Evolutionary conservation across 2,113 vertebrate species (phyloP).

Genomic region (Chunga burmeisteri): DNA sequence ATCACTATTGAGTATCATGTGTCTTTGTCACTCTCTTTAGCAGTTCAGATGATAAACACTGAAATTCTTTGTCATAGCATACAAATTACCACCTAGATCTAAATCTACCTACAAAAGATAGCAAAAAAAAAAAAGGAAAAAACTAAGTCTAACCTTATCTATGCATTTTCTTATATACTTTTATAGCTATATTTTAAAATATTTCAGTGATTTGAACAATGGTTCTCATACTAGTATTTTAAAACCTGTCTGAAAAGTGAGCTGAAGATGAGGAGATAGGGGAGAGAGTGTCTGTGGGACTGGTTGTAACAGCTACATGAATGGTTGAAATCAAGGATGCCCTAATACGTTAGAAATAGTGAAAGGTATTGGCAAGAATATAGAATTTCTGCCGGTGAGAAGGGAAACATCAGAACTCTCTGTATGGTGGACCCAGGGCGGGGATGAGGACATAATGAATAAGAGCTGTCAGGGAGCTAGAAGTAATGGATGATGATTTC

Average conservation of each 20-base stretch:
- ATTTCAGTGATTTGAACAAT: neutral
- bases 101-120: neutral
- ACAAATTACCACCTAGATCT: neutral
- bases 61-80: neutral
- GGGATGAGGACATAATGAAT: neutral
- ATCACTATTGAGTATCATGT: neutral
- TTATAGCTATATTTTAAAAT: neutral
- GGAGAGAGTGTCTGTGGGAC: neutral
- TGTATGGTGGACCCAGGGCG: neutral
- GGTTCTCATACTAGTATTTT: neutral
- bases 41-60: neutral
- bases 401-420: neutral
- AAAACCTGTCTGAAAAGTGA: neutral
- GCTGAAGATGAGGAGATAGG: neutral
- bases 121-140: neutral
- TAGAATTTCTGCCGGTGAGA: neutral
- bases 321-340: neutral
- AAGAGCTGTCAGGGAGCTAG: neutral
- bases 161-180: neutral
- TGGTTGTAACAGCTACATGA: neutral
- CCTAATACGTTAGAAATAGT: neutral
- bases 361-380: neutral
- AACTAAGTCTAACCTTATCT: neutral
- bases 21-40: neutral
- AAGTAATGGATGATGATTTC: neutral